These are phyloP conservation scores for Thumatha senex DNA, from an alignment of 2,888 invertebrate species.

Conservation along the genomic window DNA sequence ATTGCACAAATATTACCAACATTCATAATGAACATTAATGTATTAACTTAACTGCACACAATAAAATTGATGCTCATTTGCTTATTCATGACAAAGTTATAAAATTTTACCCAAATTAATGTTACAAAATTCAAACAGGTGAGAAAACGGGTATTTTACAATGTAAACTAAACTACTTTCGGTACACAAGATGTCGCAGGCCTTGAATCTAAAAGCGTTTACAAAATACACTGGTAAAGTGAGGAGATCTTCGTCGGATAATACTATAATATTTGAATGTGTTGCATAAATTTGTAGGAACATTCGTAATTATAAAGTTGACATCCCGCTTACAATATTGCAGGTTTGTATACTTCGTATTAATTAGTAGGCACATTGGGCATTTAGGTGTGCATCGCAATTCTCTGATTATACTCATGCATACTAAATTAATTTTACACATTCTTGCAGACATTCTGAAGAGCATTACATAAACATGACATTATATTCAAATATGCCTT, in stretches of 20 bases:
- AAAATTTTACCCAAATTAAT: conserved; percentile 48
- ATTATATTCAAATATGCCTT: too few species aligned
- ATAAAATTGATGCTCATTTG: conserved; percentile 35
- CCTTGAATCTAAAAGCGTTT: conserved; percentile 67
- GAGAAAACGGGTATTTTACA: conserved; percentile 59
- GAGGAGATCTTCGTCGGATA: conserved; percentile 43
- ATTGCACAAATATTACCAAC: not conserved
- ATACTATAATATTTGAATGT: conserved; percentile 56
- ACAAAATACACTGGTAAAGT: conserved; percentile 54
- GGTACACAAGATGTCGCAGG: conserved; percentile 68
- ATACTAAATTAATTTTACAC: too few species aligned
- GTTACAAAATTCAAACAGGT: conserved; percentile 47
- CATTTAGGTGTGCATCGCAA: not conserved
- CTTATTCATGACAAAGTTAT: conserved; percentile 43
- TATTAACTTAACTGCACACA: conserved; percentile 25
- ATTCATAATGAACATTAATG: conserved; percentile 24
- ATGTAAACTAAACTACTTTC: conserved; percentile 71
- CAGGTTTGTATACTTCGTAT: not conserved
- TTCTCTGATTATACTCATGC: conserved; percentile 12
- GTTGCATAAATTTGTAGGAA: conserved; percentile 40
- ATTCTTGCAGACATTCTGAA: conserved; percentile 7
- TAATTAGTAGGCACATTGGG: too few species aligned
- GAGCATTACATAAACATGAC: conserved; percentile 5
- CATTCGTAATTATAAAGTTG: not conserved
- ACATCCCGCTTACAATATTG: not conserved